Conservation (phyloP, 2,113 vertebrate genomes). For the Lampris incognitus region DNA sequence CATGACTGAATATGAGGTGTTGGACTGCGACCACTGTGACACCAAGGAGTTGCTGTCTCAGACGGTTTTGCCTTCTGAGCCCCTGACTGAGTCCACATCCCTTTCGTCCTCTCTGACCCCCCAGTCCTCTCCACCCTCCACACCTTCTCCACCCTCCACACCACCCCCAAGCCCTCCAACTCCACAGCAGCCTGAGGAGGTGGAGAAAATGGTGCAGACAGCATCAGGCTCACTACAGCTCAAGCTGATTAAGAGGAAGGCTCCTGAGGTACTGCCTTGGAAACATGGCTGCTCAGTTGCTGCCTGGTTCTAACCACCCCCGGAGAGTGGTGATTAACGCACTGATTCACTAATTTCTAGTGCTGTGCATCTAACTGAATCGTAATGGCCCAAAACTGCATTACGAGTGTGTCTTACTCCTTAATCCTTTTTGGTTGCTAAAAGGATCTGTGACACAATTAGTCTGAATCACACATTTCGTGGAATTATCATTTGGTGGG, state of each 20-base stretch:
- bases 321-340: slow-evolving; percentile 64
- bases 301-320: slow-evolving; percentile 69
- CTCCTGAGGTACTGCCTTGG: slow-evolving; percentile 81
- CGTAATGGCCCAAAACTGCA: slow-evolving; percentile 33
- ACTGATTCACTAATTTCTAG: slow-evolving; percentile 66
- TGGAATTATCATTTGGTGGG: slow-evolving; percentile 21
- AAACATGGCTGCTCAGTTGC: slow-evolving; percentile 62
- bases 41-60: slow-evolving; percentile 55
- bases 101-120: slow-evolving; percentile 50
- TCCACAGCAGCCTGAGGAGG: slow-evolving; percentile 63
- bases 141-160: slow-evolving; percentile 40
- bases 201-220: slow-evolving; percentile 49
- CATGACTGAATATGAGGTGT: slow-evolving; percentile 81
- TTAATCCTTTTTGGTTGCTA: slow-evolving; percentile 8
- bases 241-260: slow-evolving; percentile 81
- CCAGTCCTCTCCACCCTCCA: slow-evolving; percentile 32
- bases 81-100: slow-evolving; percentile 23
- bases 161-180: slow-evolving; percentile 49
- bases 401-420: not conserved
- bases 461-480: slow-evolving; percentile 29
- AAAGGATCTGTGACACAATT: slow-evolving; percentile 41
- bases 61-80: slow-evolving; percentile 43
- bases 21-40: slow-evolving; percentile 73
- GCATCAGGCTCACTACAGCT: slow-evolving; percentile 66
- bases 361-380: slow-evolving; percentile 50